Conservation (phyloP, 1,140 invertebrate genomes). For the Drosophila malerkotliana region DNA sequence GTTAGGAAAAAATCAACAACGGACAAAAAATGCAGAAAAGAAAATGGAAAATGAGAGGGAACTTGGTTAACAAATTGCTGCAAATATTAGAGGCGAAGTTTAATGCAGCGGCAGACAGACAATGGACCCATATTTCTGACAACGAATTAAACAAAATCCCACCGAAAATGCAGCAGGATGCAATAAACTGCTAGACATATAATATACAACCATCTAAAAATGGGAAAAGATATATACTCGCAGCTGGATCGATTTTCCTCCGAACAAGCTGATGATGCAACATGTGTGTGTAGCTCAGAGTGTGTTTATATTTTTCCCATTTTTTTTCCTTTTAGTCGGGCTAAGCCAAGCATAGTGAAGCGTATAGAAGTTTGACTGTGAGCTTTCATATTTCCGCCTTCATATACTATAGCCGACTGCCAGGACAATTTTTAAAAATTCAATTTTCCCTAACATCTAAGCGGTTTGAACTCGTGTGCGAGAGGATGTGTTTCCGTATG, state of each 20-base stretch:
- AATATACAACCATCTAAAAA: constrained; percentile 28
- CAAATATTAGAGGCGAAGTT: constrained; percentile 77
- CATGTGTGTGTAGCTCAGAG: constrained; percentile 21
- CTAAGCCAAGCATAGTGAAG: constrained; percentile 34
- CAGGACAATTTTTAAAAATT: constrained; percentile 80
- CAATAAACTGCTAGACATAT: constrained; percentile 54
- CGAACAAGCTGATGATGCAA: constrained; percentile 70
- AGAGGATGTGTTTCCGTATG: constrained; percentile 52
- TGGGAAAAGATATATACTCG: constrained; percentile 16
- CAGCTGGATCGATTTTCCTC: constrained; percentile 53
- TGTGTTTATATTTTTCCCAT: constrained; percentile 1
- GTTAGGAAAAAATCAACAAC: background rate
- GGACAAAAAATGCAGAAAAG: constrained; percentile 10
- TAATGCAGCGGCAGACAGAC: constrained; percentile 61
- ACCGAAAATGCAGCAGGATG: constrained; percentile 15
- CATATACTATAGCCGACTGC: constrained; percentile 33
- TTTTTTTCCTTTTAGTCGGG: constrained; percentile 20
- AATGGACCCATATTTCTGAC: constrained; percentile 71
- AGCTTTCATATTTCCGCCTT: constrained; percentile 72
- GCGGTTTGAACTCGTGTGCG: constrained; percentile 39
- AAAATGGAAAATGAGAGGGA: constrained; percentile 27
- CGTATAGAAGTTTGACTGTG: constrained; percentile 21
- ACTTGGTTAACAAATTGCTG: constrained; percentile 78
- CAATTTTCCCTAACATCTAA: constrained; percentile 74
- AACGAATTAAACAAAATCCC: constrained; percentile 76